These are phyloP conservation scores for Eublepharis macularius DNA, from an alignment of 2,113 vertebrate genomes.

Conservation along the genomic window DNA sequence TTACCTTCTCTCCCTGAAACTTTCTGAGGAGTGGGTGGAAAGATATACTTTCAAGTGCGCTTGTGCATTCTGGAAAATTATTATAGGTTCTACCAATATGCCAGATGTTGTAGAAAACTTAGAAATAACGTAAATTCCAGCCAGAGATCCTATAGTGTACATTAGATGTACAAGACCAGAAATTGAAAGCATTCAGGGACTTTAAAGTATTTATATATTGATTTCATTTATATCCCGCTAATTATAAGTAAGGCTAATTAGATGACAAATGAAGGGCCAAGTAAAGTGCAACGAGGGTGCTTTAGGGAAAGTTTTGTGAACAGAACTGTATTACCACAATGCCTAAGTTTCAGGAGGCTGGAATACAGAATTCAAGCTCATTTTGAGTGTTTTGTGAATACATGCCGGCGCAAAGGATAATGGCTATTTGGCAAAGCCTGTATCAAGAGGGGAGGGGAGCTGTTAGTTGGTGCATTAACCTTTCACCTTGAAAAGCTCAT, in stretches of 20 bases:
- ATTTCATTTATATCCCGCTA: too few species aligned
- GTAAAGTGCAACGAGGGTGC: not conserved
- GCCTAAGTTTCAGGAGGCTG: not conserved
- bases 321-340: not conserved
- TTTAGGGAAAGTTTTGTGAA: not conserved
- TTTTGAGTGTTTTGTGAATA: not conserved
- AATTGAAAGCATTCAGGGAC: not conserved
- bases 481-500: not conserved
- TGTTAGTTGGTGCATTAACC: conserved; percentile 24
- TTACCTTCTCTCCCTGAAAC: too few species aligned
- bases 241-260: not conserved
- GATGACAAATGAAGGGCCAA: not conserved
- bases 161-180: not conserved
- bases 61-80: not conserved
- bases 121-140: not conserved
- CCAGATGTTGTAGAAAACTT: not conserved
- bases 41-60: not conserved
- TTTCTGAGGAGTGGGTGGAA: not conserved
- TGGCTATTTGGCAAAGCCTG: not conserved
- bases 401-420: not conserved
- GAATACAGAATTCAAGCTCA: not conserved
- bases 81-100: not conserved
- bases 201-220: not conserved
- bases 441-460: fast-evolving
- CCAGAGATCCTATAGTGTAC: not conserved